These are phyloP conservation scores for Chloroceryle aenea DNA, from an alignment of 2,113 vertebrate genomes.

Conservation along the genomic window DNA sequence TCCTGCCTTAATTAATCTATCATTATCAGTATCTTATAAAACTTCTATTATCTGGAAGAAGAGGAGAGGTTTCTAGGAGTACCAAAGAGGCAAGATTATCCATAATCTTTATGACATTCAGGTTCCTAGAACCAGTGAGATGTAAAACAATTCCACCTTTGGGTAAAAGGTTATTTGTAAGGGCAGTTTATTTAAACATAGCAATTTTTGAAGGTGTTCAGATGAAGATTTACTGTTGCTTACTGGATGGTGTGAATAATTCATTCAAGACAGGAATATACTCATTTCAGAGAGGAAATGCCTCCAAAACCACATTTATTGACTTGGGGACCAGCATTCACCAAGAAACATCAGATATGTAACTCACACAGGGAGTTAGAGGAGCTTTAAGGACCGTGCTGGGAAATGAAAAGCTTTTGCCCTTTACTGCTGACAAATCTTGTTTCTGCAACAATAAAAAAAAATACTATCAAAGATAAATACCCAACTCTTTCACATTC, in stretches of 20 bases:
- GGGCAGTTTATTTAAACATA: conserved; percentile 13
- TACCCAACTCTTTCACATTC: neutral
- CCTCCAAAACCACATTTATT: conserved; percentile 59
- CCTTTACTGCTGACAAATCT: neutral
- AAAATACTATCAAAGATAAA: too few relatives aligned
- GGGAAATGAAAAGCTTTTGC: neutral
- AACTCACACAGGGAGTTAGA: neutral
- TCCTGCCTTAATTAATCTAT: neutral
- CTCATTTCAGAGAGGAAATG: conserved; percentile 35
- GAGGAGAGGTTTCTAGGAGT: neutral
- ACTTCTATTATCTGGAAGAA: neutral
- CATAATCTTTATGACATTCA: neutral
- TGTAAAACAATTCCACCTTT: conserved; percentile 22
- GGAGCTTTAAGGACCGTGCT: neutral
- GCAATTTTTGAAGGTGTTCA: conserved; percentile 40
- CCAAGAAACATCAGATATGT: neutral
- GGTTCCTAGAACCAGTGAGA: neutral
- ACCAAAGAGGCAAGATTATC: neutral
- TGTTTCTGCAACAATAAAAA: neutral
- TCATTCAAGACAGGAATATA: conserved; percentile 8
- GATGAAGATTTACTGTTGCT: conserved; percentile 45
- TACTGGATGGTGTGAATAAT: conserved; percentile 27
- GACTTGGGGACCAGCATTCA: conserved; percentile 15
- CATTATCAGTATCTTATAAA: neutral
- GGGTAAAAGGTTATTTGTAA: conserved; percentile 31